Evolutionary conservation across 2,888 invertebrate species (phyloP).

Genomic region (Chloroclysta siterata): DNA sequence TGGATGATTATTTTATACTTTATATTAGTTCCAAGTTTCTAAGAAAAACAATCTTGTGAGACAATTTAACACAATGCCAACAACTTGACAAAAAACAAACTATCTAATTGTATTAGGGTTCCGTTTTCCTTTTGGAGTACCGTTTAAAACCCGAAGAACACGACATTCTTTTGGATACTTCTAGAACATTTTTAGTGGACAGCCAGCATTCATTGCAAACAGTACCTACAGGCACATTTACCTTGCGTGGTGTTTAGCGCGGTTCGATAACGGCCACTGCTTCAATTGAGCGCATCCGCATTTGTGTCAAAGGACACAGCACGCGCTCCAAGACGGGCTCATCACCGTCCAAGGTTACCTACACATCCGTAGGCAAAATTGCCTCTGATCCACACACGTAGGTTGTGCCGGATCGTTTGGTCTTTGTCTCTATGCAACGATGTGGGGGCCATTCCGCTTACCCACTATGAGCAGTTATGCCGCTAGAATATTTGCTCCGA

Average conservation of each 20-base stretch:
- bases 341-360: slow-evolving; percentile 76
- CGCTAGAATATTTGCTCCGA: slow-evolving; percentile 1
- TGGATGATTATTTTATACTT: too few relatives aligned
- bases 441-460: slow-evolving; percentile 7
- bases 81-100: too few relatives aligned
- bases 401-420: slow-evolving; percentile 53
- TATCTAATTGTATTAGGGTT: too few relatives aligned
- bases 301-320: slow-evolving; percentile 81
- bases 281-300: slow-evolving; percentile 83
- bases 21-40: too few relatives aligned
- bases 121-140: too few relatives aligned
- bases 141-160: background rate
- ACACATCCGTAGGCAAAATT: slow-evolving; percentile 67
- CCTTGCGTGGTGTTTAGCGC: slow-evolving; percentile 80
- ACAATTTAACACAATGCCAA: too few relatives aligned
- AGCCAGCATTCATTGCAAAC: slow-evolving; percentile 25
- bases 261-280: slow-evolving; percentile 76
- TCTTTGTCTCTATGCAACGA: slow-evolving; percentile 33
- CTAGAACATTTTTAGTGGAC: slow-evolving; percentile 21
- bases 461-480: background rate
- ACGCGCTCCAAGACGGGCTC: slow-evolving; percentile 77
- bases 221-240: slow-evolving; percentile 44
- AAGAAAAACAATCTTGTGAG: too few relatives aligned
- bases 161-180: background rate
- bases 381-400: slow-evolving; percentile 54